These are phyloP conservation scores for Oenanthe melanoleuca DNA, from an alignment of 2,113 vertebrate species.

Conservation along the genomic window DNA sequence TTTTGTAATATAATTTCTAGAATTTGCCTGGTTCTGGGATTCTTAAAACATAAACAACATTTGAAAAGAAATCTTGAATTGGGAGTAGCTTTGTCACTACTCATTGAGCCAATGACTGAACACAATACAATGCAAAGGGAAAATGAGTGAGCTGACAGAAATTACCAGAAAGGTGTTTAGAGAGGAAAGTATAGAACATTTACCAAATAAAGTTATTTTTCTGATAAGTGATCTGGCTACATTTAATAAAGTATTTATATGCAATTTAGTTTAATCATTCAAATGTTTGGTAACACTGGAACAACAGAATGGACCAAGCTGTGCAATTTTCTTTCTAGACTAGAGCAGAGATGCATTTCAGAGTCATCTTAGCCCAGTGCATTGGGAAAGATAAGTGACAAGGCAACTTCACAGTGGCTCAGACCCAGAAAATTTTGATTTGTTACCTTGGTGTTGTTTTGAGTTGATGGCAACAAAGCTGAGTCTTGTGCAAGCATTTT, in stretches of 20 bases:
- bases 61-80: background rate
- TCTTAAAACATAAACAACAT: background rate
- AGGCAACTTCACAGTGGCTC: background rate
- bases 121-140: background rate
- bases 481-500: conserved; percentile 38
- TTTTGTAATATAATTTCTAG: background rate
- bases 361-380: background rate
- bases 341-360: background rate
- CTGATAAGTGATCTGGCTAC: background rate
- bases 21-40: conserved; percentile 18
- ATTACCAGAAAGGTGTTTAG: background rate
- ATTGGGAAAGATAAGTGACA: background rate
- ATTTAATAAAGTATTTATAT: background rate
- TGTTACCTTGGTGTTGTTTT: conserved; percentile 8
- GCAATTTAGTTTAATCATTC: background rate
- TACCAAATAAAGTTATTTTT: background rate
- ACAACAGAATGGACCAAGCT: background rate
- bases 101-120: background rate
- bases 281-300: background rate
- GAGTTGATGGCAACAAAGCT: background rate
- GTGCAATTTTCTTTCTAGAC: background rate
- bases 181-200: background rate
- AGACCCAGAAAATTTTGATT: background rate
- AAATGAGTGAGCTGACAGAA: background rate
- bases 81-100: background rate